phyloP scores from a whole-genome alignment of 2,113 vertebrate species.

The Oenanthe melanoleuca region DNA sequence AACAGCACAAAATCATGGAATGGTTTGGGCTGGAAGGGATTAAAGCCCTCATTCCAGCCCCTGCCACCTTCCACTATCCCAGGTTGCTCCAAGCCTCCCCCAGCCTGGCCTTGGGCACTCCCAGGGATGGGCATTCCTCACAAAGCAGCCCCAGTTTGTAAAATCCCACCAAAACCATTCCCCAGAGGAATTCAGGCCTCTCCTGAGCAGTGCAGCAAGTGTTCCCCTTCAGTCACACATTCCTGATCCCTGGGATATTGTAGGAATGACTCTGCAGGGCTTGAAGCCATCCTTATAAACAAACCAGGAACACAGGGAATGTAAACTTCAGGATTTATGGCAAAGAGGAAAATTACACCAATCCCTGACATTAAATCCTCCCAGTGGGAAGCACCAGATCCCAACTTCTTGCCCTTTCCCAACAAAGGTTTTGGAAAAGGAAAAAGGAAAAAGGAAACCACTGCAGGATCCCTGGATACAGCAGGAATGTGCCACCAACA shows the following conservation, averaged over 20 bases:
- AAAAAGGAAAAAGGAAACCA: not conserved
- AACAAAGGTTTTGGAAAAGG: not conserved
- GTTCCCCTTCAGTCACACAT: accelerated
- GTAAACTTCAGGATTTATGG: not conserved
- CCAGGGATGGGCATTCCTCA: not conserved
- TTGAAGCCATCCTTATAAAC: not conserved
- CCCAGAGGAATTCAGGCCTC: not conserved
- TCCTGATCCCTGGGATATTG: not conserved
- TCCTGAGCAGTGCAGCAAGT: not conserved
- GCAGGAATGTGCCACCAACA: not conserved
- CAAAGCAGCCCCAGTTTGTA: not conserved
- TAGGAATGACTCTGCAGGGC: not conserved
- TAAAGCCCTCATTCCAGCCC: not conserved
- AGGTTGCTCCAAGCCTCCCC: not conserved
- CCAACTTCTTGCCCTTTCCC: not conserved
- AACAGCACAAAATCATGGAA: not conserved
- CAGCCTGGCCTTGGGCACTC: not conserved
- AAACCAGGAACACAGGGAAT: not conserved
- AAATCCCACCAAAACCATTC: not conserved
- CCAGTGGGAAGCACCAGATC: not conserved
- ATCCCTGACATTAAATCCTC: not conserved
- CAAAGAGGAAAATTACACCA: not conserved
- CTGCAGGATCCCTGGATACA: not conserved
- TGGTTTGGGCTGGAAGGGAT: not conserved
- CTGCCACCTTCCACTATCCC: not conserved